These are phyloP conservation scores for Lycopodina hypogea DNA, from an alignment of 37 sponge, comb jelly and placozoan genomes.

Conservation along the genomic window DNA sequence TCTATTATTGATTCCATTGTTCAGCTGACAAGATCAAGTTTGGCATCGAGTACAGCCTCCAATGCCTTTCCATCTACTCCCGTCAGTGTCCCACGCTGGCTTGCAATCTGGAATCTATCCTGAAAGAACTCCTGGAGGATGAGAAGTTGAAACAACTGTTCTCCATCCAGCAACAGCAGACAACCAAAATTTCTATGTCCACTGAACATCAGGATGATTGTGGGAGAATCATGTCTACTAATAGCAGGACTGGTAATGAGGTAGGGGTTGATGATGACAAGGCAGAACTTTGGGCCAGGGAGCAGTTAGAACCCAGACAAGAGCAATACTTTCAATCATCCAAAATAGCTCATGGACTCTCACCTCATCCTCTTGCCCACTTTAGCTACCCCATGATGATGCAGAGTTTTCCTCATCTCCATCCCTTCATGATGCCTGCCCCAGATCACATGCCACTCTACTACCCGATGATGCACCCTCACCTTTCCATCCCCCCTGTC, in stretches of 20 bases:
- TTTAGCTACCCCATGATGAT: not conserved
- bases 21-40: constrained; percentile 1
- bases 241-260: too few species aligned
- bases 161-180: too few species aligned
- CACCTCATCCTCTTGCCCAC: not conserved
- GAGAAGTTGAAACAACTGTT: not conserved
- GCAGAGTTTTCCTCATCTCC: not conserved
- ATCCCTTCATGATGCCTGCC: not conserved
- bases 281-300: not conserved
- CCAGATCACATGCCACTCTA: not conserved
- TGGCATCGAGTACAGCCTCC: constrained; percentile 6
- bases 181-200: too few species aligned
- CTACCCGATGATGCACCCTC: not conserved
- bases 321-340: not conserved
- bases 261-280: not conserved
- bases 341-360: not conserved
- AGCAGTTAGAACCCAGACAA: not conserved
- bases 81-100: not conserved
- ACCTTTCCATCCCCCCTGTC: not conserved
- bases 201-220: too few species aligned
- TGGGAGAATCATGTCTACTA: too few species aligned
- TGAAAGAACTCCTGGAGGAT: not conserved
- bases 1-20: not conserved
- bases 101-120: not conserved
- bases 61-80: not conserved